Percentiles rank a stretch among this genome's conserved stretches.
phyloP scores from a whole-genome alignment of 2,113 vertebrate species.

The Acanthochromis polyacanthus region DNA sequence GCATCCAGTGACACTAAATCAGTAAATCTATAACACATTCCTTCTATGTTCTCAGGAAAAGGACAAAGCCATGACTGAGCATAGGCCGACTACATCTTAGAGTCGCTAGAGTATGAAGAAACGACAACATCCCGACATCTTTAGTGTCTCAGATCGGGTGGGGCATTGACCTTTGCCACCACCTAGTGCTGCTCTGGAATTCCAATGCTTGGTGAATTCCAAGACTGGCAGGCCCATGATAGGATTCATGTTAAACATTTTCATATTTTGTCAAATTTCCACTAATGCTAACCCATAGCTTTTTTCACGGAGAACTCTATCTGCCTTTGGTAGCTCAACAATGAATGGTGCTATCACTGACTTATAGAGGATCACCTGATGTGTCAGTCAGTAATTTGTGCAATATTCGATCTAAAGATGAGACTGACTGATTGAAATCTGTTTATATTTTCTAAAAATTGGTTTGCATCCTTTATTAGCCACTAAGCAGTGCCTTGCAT shows the following conservation, averaged over 20 bases:
- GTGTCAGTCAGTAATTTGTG: constrained; percentile 41
- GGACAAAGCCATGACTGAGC: constrained; percentile 79
- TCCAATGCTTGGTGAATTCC: constrained; percentile 49
- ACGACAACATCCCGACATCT: constrained; percentile 65
- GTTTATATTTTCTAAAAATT: constrained; percentile 13
- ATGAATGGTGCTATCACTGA: constrained; percentile 20
- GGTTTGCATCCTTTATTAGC: constrained; percentile 19
- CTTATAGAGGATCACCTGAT: constrained; percentile 34
- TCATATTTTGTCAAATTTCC: constrained; percentile 18
- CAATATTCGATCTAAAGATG: constrained; percentile 45
- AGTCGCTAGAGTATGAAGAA: constrained; percentile 67
- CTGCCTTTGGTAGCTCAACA: constrained; percentile 47
- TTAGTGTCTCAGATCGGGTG: constrained; percentile 62
- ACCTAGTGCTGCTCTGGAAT: constrained; percentile 49
- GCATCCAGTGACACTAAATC: constrained; percentile 45
- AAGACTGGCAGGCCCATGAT: constrained; percentile 49
- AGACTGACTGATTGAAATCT: neutral
- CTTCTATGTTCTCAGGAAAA: constrained; percentile 87
- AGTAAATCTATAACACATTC: constrained; percentile 67
- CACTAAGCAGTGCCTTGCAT: constrained; percentile 4
- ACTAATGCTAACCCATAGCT: constrained; percentile 6
- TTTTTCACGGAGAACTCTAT: constrained; percentile 31
- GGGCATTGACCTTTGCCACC: constrained; percentile 55
- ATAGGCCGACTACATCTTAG: constrained; percentile 82
- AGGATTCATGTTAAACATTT: constrained; percentile 53